Conservation (phyloP, 2,113 vertebrate species). For the Galemys pyrenaicus region DNA sequence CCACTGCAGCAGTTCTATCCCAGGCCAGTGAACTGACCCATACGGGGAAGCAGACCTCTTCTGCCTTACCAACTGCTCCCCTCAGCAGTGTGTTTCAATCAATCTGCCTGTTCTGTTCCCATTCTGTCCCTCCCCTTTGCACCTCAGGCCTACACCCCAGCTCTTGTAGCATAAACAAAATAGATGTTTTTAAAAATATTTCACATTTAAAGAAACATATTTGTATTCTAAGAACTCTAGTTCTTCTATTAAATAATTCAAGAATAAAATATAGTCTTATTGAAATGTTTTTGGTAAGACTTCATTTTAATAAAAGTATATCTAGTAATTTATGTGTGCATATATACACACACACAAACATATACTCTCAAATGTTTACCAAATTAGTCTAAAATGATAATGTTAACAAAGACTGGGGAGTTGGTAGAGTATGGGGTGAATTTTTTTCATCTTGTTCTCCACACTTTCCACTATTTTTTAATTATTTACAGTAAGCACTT, state of each 20-base stretch:
- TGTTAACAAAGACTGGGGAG: neutral
- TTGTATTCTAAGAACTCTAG: conserved; percentile 19
- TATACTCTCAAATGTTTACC: neutral
- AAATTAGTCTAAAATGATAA: too few species aligned
- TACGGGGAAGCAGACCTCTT: too few species aligned
- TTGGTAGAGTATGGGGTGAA: neutral
- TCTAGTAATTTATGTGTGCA: neutral
- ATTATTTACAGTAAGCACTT: neutral
- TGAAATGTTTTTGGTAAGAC: neutral
- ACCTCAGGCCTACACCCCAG: too few species aligned
- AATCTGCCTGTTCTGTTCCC: too few species aligned
- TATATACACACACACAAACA: neutral
- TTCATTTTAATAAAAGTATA: conserved; percentile 31
- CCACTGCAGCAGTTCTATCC: too few species aligned
- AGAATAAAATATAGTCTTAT: conserved; percentile 17
- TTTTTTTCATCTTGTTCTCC: conserved; percentile 1
- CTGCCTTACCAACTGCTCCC: too few species aligned
- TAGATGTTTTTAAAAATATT: too few species aligned
- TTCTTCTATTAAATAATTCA: conserved; percentile 31
- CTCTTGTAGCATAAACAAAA: too few species aligned
- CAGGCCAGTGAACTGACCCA: too few species aligned
- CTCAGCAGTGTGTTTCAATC: too few species aligned
- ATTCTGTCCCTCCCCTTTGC: too few species aligned
- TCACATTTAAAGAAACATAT: neutral
- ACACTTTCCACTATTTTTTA: neutral